phyloP scores from a whole-genome alignment of 2,797 vertebrate species.

The Rhyacichthys aspro region DNA sequence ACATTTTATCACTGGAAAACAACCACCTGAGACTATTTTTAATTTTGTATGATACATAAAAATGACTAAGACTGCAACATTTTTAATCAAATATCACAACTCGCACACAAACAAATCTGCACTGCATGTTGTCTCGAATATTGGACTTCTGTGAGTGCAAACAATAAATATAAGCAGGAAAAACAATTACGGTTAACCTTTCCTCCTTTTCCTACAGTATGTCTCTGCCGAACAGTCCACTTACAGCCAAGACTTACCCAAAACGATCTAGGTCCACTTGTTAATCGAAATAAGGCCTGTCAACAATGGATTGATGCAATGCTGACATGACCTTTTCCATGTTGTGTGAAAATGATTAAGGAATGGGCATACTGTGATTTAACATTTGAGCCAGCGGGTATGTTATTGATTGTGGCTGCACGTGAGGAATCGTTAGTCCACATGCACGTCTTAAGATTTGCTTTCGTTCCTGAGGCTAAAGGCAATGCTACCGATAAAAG shows the following conservation, averaged over 20 bases:
- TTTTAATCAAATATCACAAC: conserved; percentile 53
- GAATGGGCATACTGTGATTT: conserved; percentile 73
- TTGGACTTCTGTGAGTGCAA: conserved; percentile 7
- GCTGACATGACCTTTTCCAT: conserved; percentile 77
- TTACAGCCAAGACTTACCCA: neutral
- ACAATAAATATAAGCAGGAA: neutral
- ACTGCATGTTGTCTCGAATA: conserved; percentile 12
- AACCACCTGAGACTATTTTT: conserved; percentile 68
- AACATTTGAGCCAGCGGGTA: conserved; percentile 75
- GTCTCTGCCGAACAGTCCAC: neutral
- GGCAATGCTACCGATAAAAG: neutral
- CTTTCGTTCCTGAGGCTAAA: conserved; percentile 11
- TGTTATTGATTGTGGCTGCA: conserved; percentile 70
- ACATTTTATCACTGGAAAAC: conserved; percentile 57
- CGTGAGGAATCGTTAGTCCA: conserved; percentile 58
- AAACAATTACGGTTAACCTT: neutral
- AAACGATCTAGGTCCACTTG: conserved; percentile 28
- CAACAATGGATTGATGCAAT: conserved; percentile 54
- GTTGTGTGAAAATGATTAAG: conserved; percentile 77
- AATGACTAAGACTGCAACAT: conserved; percentile 42
- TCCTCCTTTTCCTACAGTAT: neutral
- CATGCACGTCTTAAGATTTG: conserved; percentile 23
- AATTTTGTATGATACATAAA: conserved; percentile 70
- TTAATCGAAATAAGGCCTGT: conserved; percentile 53
- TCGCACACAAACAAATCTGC: conserved; percentile 28